Conservation (phyloP, 2,888 invertebrate species). For the Oxyteleia sp. region DNA sequence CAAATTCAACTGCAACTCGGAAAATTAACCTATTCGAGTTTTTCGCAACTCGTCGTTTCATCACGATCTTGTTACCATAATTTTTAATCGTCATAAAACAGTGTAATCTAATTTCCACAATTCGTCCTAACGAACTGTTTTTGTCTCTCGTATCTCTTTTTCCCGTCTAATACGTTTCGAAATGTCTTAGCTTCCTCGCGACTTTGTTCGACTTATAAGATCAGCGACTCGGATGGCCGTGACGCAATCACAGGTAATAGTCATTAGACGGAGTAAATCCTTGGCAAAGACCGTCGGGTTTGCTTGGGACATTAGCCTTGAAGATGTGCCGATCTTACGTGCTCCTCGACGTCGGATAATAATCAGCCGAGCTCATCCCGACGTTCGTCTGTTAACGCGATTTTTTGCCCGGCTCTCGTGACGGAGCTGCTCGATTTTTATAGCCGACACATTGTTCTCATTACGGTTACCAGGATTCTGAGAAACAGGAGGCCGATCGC, state of each 20-base stretch:
- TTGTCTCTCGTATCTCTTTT: background rate
- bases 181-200: constrained; percentile 19
- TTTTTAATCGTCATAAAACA: background rate
- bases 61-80: background rate
- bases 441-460: constrained; percentile 19
- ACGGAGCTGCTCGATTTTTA: constrained; percentile 35
- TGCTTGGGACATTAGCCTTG: constrained; percentile 64
- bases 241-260: constrained; percentile 59
- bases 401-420: constrained; percentile 14
- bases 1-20: too few species aligned
- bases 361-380: constrained; percentile 28
- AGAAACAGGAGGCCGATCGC: too few species aligned
- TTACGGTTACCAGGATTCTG: background rate
- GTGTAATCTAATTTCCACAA: constrained; percentile 27
- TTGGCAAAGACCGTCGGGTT: constrained; percentile 55
- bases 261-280: constrained; percentile 60
- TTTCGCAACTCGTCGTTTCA: background rate
- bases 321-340: constrained; percentile 60
- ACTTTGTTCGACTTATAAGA: constrained; percentile 56
- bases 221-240: constrained; percentile 53
- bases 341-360: constrained; percentile 39
- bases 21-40: too few species aligned
- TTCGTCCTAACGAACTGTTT: constrained; percentile 31
- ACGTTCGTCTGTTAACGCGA: constrained; percentile 21
- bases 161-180: constrained; percentile 19